Percentiles rank a stretch among this genome's conserved stretches.
phyloP scores from a whole-genome alignment of 2,113 vertebrate genomes.

The Nycticorax nycticorax region DNA sequence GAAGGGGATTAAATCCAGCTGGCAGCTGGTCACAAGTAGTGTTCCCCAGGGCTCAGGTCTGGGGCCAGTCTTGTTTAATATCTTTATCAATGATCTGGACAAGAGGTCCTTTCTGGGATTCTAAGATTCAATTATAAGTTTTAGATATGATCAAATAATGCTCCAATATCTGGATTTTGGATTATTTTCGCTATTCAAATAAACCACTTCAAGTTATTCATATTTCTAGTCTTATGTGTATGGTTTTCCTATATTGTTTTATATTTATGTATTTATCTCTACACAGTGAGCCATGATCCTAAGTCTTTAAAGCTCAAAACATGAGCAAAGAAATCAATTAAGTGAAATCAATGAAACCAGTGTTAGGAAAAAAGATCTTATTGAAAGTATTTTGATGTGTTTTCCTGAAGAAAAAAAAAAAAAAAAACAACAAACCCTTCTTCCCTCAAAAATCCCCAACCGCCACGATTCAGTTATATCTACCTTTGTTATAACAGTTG shows the following conservation, averaged over 20 bases:
- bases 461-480: neutral
- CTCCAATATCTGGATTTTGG: neutral
- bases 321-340: neutral
- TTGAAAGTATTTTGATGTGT: neutral
- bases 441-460: neutral
- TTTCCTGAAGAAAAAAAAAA: neutral
- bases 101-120: neutral
- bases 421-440: no score
- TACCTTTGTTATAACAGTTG: neutral
- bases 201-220: neutral
- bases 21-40: no score
- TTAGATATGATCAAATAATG: neutral
- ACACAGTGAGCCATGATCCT: neutral
- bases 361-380: neutral
- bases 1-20: no score
- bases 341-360: neutral
- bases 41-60: no score
- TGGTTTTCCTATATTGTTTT: neutral
- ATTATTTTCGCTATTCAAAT: neutral
- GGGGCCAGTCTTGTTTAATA: no score
- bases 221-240: neutral
- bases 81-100: no score
- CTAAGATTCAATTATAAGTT: neutral
- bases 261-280: neutral
- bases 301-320: neutral